These are phyloP conservation scores for Danio jaintianensis DNA, from an alignment of 2,797 vertebrate genomes.

Conservation along the genomic window DNA sequence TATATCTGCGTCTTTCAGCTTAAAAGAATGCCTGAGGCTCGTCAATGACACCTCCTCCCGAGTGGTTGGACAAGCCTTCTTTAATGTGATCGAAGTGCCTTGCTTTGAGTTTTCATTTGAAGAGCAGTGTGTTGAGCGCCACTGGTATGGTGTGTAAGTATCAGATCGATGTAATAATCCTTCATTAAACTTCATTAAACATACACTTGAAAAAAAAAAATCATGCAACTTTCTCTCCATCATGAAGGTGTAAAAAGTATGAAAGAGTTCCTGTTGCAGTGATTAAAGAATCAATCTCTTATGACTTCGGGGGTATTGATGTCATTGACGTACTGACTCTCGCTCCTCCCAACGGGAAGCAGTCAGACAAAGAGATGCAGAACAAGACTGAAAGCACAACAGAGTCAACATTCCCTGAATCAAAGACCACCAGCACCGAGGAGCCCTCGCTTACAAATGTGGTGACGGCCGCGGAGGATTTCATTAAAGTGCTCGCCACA, in stretches of 20 bases:
- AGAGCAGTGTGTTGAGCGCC: conserved; percentile 86
- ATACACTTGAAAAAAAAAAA: too few relatives aligned
- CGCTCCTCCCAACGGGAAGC: conserved; percentile 66
- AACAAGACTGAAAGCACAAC: conserved; percentile 64
- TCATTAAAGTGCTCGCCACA: conserved; percentile 82
- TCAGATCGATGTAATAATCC: neutral
- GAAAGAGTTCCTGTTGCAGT: conserved; percentile 85
- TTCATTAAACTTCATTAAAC: neutral
- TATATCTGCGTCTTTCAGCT: conserved; percentile 71
- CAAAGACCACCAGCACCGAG: conserved; percentile 57
- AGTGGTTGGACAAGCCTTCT: conserved; percentile 89
- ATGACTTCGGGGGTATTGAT: conserved; percentile 84
- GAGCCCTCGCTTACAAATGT: conserved; percentile 77
- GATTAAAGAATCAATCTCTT: conserved; percentile 82
- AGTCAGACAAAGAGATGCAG: conserved; percentile 53
- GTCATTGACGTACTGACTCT: conserved; percentile 80
- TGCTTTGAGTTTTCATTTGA: conserved; percentile 87
- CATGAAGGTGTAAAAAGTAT: conserved; percentile 85
- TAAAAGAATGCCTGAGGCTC: conserved; percentile 83
- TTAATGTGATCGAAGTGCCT: conserved; percentile 89
- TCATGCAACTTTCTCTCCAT: conserved; percentile 13
- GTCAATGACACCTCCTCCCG: conserved; percentile 88
- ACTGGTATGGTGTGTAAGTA: conserved; percentile 94
- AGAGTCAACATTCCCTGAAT: conserved; percentile 57
- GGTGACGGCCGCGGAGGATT: conserved; percentile 77